A percentile compares a stretch with the other conserved stretches of the same genome.
Conservation (phyloP, 2,113 vertebrate genomes). For the Geococcyx californianus region DNA sequence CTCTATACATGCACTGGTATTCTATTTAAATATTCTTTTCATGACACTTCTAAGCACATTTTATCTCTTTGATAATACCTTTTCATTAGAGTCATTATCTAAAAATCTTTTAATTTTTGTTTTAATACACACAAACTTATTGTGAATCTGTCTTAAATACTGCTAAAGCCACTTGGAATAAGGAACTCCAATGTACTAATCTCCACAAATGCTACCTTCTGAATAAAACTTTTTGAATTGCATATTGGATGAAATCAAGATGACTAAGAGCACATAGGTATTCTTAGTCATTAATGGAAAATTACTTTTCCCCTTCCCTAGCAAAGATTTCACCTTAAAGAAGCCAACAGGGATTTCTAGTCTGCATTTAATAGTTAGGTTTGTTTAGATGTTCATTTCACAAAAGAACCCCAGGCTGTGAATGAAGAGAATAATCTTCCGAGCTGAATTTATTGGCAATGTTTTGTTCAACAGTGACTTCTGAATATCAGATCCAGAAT, state of each 20-base stretch:
- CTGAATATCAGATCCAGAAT: neutral
- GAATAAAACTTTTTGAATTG: neutral
- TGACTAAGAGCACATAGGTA: neutral
- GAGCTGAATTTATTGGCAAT: neutral
- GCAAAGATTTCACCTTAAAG: neutral
- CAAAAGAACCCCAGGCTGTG: neutral
- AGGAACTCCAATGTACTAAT: neutral
- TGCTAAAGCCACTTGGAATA: conserved; percentile 4
- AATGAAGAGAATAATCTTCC: neutral
- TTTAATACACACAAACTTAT: neutral
- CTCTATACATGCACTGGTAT: neutral
- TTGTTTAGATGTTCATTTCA: neutral
- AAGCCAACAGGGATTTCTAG: neutral
- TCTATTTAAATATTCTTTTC: conserved; percentile 33
- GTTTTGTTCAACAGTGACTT: neutral
- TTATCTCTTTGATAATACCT: conserved; percentile 31
- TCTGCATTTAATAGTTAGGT: neutral
- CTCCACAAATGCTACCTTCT: neutral
- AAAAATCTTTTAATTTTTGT: conserved; percentile 12
- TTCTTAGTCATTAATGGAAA: neutral
- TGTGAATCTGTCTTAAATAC: neutral
- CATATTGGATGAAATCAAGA: neutral
- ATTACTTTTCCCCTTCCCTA: neutral
- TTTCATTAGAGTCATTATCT: conserved; percentile 4
- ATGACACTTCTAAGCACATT: conserved; percentile 4